These are phyloP conservation scores for Lepetodrilus schrolli DNA, from an alignment of 2,888 invertebrate genomes.

Conservation along the genomic window DNA sequence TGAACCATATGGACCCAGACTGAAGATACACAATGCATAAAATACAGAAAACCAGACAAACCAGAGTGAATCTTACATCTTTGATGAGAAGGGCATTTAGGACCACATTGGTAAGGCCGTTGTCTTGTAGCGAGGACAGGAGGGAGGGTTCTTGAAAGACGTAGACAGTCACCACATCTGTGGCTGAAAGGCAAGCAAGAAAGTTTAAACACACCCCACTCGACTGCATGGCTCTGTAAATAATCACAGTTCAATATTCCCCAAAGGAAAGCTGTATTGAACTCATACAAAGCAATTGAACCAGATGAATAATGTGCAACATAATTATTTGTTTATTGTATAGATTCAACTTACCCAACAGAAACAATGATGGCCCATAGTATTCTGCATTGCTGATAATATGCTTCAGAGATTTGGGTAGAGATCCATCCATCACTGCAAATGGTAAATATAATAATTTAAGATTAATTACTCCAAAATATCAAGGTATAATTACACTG, in stretches of 20 bases:
- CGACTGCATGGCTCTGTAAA: too few relatives aligned
- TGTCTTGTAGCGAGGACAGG: slow-evolving; percentile 88
- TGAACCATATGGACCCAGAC: too few relatives aligned
- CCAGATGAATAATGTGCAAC: too few relatives aligned
- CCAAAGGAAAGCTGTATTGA: too few relatives aligned
- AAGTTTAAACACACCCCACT: too few relatives aligned
- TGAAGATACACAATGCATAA: too few relatives aligned
- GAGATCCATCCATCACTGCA: slow-evolving; percentile 87
- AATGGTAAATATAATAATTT: too few relatives aligned
- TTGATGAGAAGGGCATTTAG: slow-evolving; percentile 87
- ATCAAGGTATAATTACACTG: neutral
- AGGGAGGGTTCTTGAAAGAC: slow-evolving; percentile 85
- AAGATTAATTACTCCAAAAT: neutral
- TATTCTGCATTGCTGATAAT: slow-evolving; percentile 92
- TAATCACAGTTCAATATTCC: too few relatives aligned
- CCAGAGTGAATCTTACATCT: slow-evolving; percentile 84
- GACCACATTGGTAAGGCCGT: slow-evolving; percentile 89
- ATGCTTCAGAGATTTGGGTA: slow-evolving; percentile 85
- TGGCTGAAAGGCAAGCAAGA: too few relatives aligned
- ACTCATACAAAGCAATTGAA: too few relatives aligned
- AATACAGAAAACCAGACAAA: too few relatives aligned
- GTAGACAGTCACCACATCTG: slow-evolving; percentile 90
- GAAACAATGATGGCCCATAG: slow-evolving; percentile 89
- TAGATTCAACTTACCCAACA: slow-evolving; percentile 80
- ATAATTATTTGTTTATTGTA: too few relatives aligned